These are phyloP conservation scores for Dryobota labecula DNA, from an alignment of 2,888 invertebrate species.

Conservation along the genomic window DNA sequence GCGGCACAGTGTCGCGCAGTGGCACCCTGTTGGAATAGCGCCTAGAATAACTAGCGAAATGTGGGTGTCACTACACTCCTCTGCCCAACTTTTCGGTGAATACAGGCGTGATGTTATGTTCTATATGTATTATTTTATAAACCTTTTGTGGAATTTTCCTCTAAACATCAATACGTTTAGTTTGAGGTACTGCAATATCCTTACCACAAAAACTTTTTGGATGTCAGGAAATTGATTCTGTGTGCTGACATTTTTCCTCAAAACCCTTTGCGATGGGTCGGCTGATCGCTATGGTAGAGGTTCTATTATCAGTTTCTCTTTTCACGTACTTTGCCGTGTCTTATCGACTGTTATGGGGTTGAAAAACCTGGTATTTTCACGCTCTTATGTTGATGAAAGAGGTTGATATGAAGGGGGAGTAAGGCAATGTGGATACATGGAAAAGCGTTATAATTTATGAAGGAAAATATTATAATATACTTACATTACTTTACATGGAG, in stretches of 20 bases:
- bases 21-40: no score
- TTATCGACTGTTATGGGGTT: slow-evolving; percentile 52
- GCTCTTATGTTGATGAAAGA: slow-evolving; percentile 31
- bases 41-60: not conserved
- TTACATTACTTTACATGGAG: no score
- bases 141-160: slow-evolving; percentile 16
- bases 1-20: no score
- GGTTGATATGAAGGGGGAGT: slow-evolving; percentile 18
- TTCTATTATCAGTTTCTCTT: slow-evolving; percentile 59
- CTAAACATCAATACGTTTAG: slow-evolving; percentile 39
- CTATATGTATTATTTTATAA: not conserved
- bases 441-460: not conserved
- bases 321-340: slow-evolving; percentile 46
- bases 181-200: slow-evolving; percentile 54
- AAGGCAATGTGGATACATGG: not conserved
- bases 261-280: slow-evolving; percentile 49
- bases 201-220: slow-evolving; percentile 59
- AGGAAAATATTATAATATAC: not conserved
- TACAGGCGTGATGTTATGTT: not conserved
- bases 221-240: slow-evolving; percentile 68
- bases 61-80: no score
- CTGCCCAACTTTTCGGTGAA: not conserved
- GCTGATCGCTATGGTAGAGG: slow-evolving; percentile 44
- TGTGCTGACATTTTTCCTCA: slow-evolving; percentile 54
- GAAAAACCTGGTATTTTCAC: slow-evolving; percentile 30